phyloP scores from a whole-genome alignment of 2,113 vertebrate genomes.

The Aptenodytes forsteri region DNA sequence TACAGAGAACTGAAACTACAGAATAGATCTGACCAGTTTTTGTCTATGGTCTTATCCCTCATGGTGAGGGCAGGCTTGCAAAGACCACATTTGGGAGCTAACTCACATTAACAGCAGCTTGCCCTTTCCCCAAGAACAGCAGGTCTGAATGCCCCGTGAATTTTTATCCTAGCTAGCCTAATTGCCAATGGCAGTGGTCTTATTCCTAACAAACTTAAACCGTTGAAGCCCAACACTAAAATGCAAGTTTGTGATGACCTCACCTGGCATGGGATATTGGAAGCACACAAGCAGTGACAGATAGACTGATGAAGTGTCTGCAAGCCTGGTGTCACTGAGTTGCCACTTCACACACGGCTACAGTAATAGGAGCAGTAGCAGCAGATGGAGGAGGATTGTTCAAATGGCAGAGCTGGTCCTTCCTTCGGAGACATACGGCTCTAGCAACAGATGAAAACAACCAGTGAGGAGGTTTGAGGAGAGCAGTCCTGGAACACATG shows the following conservation, averaged over 20 bases:
- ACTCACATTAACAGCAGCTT: background rate
- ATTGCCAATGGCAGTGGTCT: background rate
- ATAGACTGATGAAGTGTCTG: background rate
- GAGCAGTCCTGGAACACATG: constrained; percentile 24
- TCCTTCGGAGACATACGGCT: background rate
- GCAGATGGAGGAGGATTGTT: constrained; percentile 15
- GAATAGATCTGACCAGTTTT: background rate
- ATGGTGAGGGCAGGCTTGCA: background rate
- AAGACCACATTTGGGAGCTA: background rate
- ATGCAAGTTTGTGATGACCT: background rate
- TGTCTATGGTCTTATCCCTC: background rate
- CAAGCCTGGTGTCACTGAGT: background rate
- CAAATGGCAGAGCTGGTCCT: constrained; percentile 30
- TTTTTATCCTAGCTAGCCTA: background rate
- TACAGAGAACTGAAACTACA: background rate
- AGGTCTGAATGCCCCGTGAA: background rate
- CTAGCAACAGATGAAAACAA: constrained; percentile 30
- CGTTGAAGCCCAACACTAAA: background rate
- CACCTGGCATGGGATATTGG: background rate
- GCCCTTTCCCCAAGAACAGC: background rate
- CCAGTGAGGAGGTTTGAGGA: background rate
- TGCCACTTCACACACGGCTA: background rate
- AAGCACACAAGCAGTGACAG: background rate
- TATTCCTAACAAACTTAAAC: background rate
- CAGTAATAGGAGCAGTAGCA: background rate